Conservation (phyloP, 1,140 invertebrate genomes). For the Paramacrobiotus metropolitanus region DNA sequence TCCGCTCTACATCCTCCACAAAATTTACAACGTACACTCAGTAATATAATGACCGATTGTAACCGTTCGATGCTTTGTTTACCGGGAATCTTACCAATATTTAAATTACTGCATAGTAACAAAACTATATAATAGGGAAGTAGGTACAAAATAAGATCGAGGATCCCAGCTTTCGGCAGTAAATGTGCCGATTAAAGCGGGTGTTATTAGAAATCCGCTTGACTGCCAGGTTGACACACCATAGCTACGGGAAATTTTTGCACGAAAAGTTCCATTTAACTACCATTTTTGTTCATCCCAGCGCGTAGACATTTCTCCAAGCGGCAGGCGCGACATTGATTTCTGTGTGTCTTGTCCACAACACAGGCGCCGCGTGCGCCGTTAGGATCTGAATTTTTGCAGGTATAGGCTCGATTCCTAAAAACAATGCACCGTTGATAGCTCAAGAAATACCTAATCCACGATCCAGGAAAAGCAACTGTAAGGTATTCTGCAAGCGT, state of each 20-base stretch:
- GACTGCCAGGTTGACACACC: neutral
- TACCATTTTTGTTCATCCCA: slow-evolving; percentile 34
- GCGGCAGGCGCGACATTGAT: slow-evolving; percentile 33
- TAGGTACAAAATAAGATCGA: neutral
- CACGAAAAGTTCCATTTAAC: slow-evolving; percentile 9
- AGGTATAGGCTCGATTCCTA: no score
- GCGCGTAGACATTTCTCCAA: slow-evolving; percentile 30
- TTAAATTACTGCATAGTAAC: no score
- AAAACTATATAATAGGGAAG: neutral
- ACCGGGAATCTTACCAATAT: no score
- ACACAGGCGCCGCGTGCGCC: slow-evolving; percentile 62
- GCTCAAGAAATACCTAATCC: no score
- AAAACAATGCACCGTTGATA: no score
- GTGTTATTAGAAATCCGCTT: neutral
- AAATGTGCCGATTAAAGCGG: neutral
- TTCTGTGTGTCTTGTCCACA: slow-evolving; percentile 69
- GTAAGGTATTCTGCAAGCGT: no score
- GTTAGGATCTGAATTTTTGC: no score
- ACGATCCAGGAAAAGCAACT: no score
- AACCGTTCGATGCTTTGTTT: no score
- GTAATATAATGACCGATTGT: no score
- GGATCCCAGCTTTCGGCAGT: neutral
- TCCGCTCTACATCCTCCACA: no score
- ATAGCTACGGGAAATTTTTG: neutral
- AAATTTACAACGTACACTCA: no score